Evolutionary conservation across 2,797 vertebrate genomes (phyloP), one percentile per base, ranked within the genome.

Genomic region (Intellagama lesueurii): DNA sequence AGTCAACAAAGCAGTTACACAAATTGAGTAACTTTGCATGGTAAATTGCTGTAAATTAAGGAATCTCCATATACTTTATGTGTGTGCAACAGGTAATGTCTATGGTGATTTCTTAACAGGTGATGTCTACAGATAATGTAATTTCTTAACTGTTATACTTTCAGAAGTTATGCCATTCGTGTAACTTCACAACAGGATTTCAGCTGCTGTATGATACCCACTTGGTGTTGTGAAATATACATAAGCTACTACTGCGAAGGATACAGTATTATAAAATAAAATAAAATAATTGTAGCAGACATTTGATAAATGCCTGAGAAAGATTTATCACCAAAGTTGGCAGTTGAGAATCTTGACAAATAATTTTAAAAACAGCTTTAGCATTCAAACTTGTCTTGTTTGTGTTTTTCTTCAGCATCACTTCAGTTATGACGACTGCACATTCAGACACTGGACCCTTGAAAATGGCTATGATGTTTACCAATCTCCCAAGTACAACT

Each of bases 401-500:
- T 85, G 83, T 52, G 66, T 40, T n/a, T 70, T 78, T 72, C 88
- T 69, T 87, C 95, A 99, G 99, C 95, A 97, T 19, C 96, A 96
- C 91, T 99, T 98, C 95, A 97, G 94, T 81, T 96, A 96, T 0
- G 97, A 97, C 5, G 98, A 98, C 93, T 99, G 99, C 75, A 94
- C 98, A 76, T 99, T 99, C 97, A 97, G 96, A 85, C 99, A 99
- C 92, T 97, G 95, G 85, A 98, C 98, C 0, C 96, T 99, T 96
- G 98, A 99, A 90, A 99, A 99, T 24, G 98, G 98, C 83, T 97
- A 98, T 0, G 98, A 99, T 77, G 97, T 99, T 85, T 99, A 99
- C 95, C 98, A 97, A 28, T 99, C 98, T 30, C 97, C 96, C 35
- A 97, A 97, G 91, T 97, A 98, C 87, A 95, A 95, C 85, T 98